Conservation (phyloP, 2,113 vertebrate species). For the Nymphicus hollandicus region DNA sequence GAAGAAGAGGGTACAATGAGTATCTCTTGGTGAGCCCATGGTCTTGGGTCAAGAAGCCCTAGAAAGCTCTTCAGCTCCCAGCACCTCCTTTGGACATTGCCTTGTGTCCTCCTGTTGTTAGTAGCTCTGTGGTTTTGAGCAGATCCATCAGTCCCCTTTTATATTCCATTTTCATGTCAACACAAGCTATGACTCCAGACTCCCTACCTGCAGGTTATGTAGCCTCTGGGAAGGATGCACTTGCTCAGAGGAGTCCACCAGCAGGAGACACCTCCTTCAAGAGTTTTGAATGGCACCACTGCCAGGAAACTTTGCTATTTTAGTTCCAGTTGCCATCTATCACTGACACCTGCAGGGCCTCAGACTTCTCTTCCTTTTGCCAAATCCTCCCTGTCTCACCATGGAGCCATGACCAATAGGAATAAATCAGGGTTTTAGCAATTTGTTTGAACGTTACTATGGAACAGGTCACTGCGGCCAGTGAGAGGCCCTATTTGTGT, state of each 20-base stretch:
- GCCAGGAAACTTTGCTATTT: neutral
- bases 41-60: neutral
- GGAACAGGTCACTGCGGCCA: neutral
- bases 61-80: neutral
- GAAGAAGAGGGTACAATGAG: neutral
- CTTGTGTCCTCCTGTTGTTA: fast-evolving
- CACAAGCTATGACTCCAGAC: neutral
- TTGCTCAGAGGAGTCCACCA: neutral
- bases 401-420: neutral
- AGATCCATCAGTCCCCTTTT: neutral
- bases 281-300: neutral
- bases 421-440: neutral
- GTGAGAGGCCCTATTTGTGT: neutral
- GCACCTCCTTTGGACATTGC: neutral
- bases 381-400: neutral
- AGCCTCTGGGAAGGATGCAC: neutral
- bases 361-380: neutral
- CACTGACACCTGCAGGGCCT: neutral
- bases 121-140: neutral
- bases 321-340: neutral
- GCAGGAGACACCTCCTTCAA: neutral
- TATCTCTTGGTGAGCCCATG: neutral
- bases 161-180: neutral
- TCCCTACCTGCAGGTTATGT: neutral
- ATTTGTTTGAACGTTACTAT: conserved; percentile 38